Evolutionary conservation across 2,797 vertebrate genomes (phyloP).

Genomic region (Pterois miles): DNA sequence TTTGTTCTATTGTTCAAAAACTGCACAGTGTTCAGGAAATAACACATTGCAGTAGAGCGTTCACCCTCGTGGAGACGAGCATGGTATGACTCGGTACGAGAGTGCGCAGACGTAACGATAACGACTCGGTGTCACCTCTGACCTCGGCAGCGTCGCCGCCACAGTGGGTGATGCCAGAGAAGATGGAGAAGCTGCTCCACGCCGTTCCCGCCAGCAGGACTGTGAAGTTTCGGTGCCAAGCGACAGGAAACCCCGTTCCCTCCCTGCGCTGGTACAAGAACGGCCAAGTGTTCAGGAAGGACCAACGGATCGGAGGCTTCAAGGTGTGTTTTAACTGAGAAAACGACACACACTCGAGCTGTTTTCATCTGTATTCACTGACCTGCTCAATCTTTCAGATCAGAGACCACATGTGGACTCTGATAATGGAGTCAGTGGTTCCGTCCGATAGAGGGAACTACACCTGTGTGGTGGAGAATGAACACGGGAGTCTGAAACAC

Average conservation of each 20-base stretch:
- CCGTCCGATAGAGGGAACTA: conserved; percentile 94
- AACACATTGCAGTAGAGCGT: too few species aligned
- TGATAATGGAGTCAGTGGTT: conserved; percentile 94
- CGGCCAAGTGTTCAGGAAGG: conserved; percentile 89
- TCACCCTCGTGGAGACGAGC: too few species aligned
- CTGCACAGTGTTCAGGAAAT: too few species aligned
- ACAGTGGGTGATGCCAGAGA: conserved; percentile 89
- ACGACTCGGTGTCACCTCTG: too few species aligned
- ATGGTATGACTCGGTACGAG: too few species aligned
- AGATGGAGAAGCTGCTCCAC: conserved; percentile 92
- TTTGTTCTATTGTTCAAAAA: too few species aligned
- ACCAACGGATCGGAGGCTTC: conserved; percentile 92
- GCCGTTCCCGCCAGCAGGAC: conserved; percentile 88
- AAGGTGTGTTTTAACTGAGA: conserved; percentile 80
- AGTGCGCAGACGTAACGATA: too few species aligned
- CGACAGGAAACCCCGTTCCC: conserved; percentile 87
- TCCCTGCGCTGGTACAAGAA: conserved; percentile 91
- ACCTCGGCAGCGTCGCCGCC: conserved; percentile 82
- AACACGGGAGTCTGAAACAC: conserved; percentile 89
- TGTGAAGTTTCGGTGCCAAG: conserved; percentile 90
- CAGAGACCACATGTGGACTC: conserved; percentile 90
- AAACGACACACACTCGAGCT: neutral
- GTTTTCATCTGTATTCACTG: too few species aligned
- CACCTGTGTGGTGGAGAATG: conserved; percentile 93
- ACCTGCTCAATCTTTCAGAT: conserved; percentile 76